A percentile compares a stretch with the other conserved stretches of the same genome.
Evolutionary conservation across 2,113 vertebrate genomes (phyloP).

Genomic region (Chaetodon trifascialis): DNA sequence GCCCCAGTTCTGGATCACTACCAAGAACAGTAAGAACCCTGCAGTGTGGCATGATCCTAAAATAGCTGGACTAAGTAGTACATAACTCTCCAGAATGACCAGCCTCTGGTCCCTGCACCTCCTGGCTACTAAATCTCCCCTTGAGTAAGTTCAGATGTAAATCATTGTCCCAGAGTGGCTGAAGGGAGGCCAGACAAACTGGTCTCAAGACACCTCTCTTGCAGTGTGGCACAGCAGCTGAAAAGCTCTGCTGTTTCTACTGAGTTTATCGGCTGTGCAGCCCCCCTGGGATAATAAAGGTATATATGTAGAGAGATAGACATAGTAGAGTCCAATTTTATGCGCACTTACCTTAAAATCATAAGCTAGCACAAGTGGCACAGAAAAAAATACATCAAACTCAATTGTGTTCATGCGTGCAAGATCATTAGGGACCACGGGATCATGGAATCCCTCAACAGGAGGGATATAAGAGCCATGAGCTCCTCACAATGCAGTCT

Average conservation of each 20-base stretch:
- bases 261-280: not conserved
- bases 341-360: constrained; percentile 11
- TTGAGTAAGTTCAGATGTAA: constrained; percentile 24
- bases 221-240: not conserved
- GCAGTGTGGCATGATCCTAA: constrained; percentile 18
- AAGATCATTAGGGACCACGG: not conserved
- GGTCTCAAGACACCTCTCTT: constrained; percentile 16
- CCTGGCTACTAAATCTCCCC: constrained; percentile 43
- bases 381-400: constrained; percentile 7
- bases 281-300: constrained; percentile 8
- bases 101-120: constrained; percentile 18
- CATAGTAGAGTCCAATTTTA: not conserved
- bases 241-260: not conserved
- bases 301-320: not conserved
- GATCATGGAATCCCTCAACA: not conserved
- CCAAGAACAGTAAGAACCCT: not conserved
- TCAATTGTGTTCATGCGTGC: not conserved
- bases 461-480: not conserved
- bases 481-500: constrained; percentile 4
- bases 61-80: constrained; percentile 7
- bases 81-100: constrained; percentile 13
- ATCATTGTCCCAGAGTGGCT: constrained; percentile 18
- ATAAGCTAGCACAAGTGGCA: not conserved
- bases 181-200: constrained; percentile 16
- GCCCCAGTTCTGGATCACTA: not conserved